A percentile compares a stretch with the other conserved stretches of the same genome.
phyloP scores from a whole-genome alignment of 2,797 vertebrate genomes.

The Sebastes oblongus region DNA sequence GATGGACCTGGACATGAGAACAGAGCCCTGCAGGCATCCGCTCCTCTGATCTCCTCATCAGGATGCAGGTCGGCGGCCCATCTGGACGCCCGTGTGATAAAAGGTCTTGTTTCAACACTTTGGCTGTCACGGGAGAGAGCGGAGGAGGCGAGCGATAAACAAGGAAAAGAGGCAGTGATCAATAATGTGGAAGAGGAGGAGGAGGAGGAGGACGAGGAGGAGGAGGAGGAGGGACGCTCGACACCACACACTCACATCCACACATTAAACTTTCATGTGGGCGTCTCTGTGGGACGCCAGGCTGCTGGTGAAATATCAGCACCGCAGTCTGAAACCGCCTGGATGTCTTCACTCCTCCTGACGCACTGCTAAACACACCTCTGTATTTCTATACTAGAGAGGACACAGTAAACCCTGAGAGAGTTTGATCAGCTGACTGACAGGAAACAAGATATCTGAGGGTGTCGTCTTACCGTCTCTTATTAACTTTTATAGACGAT shows the following conservation, averaged over 20 bases:
- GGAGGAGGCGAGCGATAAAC: conserved; percentile 29
- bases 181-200: conserved; percentile 11
- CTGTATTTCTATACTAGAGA: too few species aligned
- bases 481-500: neutral
- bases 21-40: neutral
- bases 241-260: neutral
- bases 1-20: neutral
- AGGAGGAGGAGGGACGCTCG: neutral
- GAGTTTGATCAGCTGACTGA: too few species aligned
- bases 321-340: neutral
- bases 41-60: conserved; percentile 24
- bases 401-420: too few species aligned
- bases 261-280: conserved; percentile 44
- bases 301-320: conserved; percentile 28
- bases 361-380: too few species aligned
- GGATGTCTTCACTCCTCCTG: neutral
- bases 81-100: conserved; percentile 17
- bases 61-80: conserved; percentile 11
- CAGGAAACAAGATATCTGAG: neutral
- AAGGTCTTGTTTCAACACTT: conserved; percentile 41
- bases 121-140: neutral
- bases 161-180: conserved; percentile 34
- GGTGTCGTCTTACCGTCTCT: neutral
- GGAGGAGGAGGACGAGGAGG: too few species aligned
- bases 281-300: neutral